Base-by-base conservation (phyloP, 2,888 invertebrate species). In the Seira musarum region DNA sequence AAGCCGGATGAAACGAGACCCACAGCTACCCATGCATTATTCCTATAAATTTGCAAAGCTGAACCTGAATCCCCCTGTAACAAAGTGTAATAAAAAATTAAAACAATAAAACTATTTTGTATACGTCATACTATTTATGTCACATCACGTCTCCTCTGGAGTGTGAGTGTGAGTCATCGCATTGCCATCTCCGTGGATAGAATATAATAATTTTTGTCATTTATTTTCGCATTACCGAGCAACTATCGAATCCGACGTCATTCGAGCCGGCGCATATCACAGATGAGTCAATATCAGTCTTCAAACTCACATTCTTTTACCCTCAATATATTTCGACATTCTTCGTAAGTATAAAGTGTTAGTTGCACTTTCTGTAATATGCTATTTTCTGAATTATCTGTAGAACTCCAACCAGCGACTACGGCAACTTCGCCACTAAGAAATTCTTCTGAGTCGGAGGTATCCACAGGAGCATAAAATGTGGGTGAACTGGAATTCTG, bases 21-120 rank as follows among this genome's bases (percentile, higher is more conserved):
- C 19, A 95, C 93, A 90, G 96, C 96, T 0, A 92, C 93, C 93
- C 95, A 95, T 80, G 92, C 92, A 3, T 92, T 92, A 40, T 92
- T 92, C 75, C 93, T 93, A 87, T 93, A 93, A 13, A 95, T 92
- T 93, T 96, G 94, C 87, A 96, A 89, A 0, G 96, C 96, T 5
- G 96, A 96, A 64, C 96, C 96, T 86, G 95, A 95, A 88, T 96
- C 96, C 64, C 96, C 96, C 96, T 96, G 89, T 60, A 65, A 24
- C 17, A n/a, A n/a, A 24, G 60, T 25, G 46, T 10, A 24, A 30
- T 30, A 30, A 30, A 5, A 30, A 30, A 30, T 30, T 2, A 30
- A 2, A 30, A 8, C 30, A 30, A 30, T n/a, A n/a, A n/a, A n/a
- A n/a, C n/a, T n/a, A n/a, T n/a, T n/a, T n/a, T n/a, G n/a, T n/a